phyloP scores from a whole-genome alignment of 2,113 vertebrate genomes.

The Anthoscopus minutus region DNA sequence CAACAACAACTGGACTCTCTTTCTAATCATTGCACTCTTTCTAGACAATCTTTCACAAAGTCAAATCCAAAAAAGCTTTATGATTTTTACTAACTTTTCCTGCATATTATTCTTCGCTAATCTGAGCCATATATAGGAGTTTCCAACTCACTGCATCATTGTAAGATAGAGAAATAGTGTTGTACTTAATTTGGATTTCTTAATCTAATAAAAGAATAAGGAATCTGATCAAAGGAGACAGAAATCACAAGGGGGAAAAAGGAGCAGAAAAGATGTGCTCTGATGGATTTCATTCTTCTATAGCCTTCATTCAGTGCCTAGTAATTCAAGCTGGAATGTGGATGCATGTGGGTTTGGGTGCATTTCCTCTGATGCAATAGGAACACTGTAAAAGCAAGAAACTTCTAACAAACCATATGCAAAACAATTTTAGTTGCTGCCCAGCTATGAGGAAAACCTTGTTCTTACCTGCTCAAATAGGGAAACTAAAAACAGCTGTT shows the following conservation, averaged over 20 bases:
- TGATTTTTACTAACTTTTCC: background rate
- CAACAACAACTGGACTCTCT: background rate
- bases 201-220: background rate
- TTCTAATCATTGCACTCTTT: background rate
- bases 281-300: background rate
- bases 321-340: background rate
- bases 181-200: background rate
- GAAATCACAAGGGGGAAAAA: background rate
- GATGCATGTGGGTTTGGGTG: background rate
- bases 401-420: background rate
- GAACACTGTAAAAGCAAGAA: background rate
- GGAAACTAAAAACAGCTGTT: background rate
- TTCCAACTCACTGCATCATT: background rate
- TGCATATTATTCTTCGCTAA: background rate
- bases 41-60: background rate
- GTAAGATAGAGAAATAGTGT: background rate
- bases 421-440: background rate
- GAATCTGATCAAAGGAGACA: background rate
- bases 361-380: background rate
- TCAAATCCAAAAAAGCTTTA: background rate
- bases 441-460: background rate
- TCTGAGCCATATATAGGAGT: background rate
- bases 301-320: background rate
- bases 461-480: background rate
- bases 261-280: background rate